Evolutionary conservation across 92 coral and sea anemone genomes (phyloP).

Genomic region (Zoanthus sansibaricus): DNA sequence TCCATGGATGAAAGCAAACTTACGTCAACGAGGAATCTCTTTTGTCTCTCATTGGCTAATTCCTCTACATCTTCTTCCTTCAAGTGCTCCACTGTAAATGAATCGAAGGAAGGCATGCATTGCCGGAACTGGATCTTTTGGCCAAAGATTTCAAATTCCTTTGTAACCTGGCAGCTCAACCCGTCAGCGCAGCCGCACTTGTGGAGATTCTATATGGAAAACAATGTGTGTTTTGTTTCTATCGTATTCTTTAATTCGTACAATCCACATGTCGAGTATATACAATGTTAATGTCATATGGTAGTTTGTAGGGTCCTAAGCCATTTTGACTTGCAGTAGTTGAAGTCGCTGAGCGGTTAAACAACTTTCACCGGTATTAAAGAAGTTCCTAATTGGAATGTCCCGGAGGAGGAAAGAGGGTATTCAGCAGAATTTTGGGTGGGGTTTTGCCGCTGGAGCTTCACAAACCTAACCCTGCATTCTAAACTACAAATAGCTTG

Average conservation of each 20-base stretch:
- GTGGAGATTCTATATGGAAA: conserved; percentile 14
- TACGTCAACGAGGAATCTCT: conserved; percentile 40
- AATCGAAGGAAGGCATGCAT: conserved; percentile 29
- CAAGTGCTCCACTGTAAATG: conserved; percentile 26
- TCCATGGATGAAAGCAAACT: not conserved
- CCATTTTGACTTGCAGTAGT: no score
- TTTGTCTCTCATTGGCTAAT: not conserved
- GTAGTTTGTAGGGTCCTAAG: no score
- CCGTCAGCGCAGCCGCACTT: conserved; percentile 43
- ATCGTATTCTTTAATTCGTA: not conserved
- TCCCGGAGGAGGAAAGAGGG: no score
- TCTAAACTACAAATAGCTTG: no score
- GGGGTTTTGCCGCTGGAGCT: no score
- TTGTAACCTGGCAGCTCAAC: conserved; percentile 33
- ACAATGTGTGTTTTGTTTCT: no score
- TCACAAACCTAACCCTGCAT: no score
- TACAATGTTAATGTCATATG: no score
- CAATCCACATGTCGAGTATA: not conserved
- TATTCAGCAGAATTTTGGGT: no score
- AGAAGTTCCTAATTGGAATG: no score
- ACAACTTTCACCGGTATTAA: no score
- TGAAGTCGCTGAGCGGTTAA: no score
- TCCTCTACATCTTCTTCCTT: conserved; percentile 27
- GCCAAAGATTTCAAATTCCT: conserved; percentile 36
- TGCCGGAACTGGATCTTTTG: conserved; percentile 26